A percentile compares a stretch with the other conserved stretches of the same genome.
phyloP scores from a whole-genome alignment of 64 coral and sea anemone species.

The Stichodactyla helianthus region DNA sequence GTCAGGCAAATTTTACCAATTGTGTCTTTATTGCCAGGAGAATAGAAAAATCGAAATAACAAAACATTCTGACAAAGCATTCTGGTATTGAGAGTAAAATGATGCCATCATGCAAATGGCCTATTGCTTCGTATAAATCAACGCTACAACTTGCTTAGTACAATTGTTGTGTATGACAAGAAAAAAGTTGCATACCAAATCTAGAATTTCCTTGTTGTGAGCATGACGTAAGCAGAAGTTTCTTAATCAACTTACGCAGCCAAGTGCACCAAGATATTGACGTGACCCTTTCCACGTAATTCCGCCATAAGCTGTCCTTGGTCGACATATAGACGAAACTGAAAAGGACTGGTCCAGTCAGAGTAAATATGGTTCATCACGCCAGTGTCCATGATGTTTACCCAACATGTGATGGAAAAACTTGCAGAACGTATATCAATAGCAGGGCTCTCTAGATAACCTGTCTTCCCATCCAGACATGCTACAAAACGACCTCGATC shows the following conservation, averaged over 20 bases:
- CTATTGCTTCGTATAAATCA: no score
- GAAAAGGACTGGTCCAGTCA: conserved; percentile 64
- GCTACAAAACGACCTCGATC: neutral
- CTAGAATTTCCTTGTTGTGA: no score
- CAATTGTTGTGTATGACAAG: neutral
- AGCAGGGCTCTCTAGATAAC: conserved; percentile 64
- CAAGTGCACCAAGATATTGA: neutral
- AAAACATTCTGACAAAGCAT: no score
- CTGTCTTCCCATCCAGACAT: conserved; percentile 50
- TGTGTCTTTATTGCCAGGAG: no score
- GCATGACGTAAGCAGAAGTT: neutral
- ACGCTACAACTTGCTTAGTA: no score
- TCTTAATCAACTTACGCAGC: neutral
- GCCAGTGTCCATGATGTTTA: conserved; percentile 38
- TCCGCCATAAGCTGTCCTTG: neutral
- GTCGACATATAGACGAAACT: conserved; percentile 56
- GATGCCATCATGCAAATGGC: no score
- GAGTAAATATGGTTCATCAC: conserved; percentile 57
- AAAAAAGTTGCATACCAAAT: no score
- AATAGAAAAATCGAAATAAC: no score
- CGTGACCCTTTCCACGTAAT: conserved; percentile 19
- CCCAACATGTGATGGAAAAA: conserved; percentile 54
- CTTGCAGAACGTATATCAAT: conserved; percentile 55
- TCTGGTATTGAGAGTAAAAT: no score
- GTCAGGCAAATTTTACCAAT: no score